Evolutionary conservation across 2,888 invertebrate species (phyloP).

Genomic region (Acrocera orbiculus): DNA sequence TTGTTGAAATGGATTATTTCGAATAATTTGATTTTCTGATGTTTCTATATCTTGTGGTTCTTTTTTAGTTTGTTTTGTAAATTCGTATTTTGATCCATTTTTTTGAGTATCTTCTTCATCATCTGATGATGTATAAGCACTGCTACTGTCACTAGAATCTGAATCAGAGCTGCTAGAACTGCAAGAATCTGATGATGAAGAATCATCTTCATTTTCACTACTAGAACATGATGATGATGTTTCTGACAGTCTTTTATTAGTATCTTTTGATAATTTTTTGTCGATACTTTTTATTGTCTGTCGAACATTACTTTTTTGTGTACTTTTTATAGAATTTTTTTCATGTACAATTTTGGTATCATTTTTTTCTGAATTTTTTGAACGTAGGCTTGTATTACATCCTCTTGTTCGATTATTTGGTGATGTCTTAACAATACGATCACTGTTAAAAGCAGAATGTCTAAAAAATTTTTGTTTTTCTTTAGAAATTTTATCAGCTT

Average conservation of each 20-base stretch:
- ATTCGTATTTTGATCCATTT: constrained; percentile 11
- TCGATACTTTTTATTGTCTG: too few relatives aligned
- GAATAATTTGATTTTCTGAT: not conserved
- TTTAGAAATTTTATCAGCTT: constrained; percentile 61
- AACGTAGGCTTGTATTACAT: too few relatives aligned
- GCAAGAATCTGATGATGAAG: constrained; percentile 24
- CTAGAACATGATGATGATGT: constrained; percentile 27
- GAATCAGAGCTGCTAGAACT: constrained; percentile 26
- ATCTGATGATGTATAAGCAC: constrained; percentile 20
- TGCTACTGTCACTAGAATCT: constrained; percentile 25
- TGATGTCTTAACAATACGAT: constrained; percentile 15
- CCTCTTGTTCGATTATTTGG: constrained; percentile 7
- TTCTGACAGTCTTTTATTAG: constrained; percentile 19
- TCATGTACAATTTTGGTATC: too few relatives aligned
- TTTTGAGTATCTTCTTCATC: constrained; percentile 18
- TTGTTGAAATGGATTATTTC: constrained; percentile 15
- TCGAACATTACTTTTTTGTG: too few relatives aligned
- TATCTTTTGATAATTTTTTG: too few relatives aligned
- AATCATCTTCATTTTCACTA: constrained; percentile 27
- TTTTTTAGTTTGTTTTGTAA: not conserved
- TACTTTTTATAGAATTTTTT: too few relatives aligned
- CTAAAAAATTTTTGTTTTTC: constrained; percentile 79
- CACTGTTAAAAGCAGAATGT: constrained; percentile 59
- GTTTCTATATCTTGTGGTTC: not conserved
- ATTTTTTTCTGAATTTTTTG: too few relatives aligned